Evolutionary conservation across 2,888 invertebrate genomes (phyloP).

Genomic region (Leptinotarsa tumamoca): DNA sequence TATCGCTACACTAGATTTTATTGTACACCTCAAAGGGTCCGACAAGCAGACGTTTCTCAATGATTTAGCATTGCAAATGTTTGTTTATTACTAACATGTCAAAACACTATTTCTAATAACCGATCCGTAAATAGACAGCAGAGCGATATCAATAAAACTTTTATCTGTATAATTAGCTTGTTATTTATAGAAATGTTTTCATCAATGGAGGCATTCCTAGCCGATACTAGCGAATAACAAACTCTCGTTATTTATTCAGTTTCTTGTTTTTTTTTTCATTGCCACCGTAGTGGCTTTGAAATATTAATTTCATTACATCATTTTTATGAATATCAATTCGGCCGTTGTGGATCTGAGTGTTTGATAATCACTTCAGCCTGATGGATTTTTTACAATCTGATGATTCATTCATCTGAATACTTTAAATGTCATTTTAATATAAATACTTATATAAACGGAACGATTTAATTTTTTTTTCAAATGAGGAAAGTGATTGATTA

Average conservation of each 20-base stretch:
- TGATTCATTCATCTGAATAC: background rate
- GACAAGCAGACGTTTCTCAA: background rate
- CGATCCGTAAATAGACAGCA: slow-evolving; percentile 5
- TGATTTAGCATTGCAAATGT: background rate
- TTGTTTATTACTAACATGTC: background rate
- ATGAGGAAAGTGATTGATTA: too few relatives aligned
- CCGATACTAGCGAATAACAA: slow-evolving; percentile 6
- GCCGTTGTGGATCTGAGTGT: background rate
- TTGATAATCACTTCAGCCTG: background rate
- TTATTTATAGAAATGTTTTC: slow-evolving; percentile 14
- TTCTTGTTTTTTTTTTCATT: background rate
- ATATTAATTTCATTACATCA: slow-evolving; percentile 20
- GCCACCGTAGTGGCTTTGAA: slow-evolving; percentile 6
- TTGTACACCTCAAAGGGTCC: background rate
- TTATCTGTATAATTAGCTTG: slow-evolving; percentile 19
- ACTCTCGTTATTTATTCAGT: background rate
- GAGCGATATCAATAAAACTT: slow-evolving; percentile 7
- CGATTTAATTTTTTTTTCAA: too few relatives aligned
- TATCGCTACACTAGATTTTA: too few relatives aligned
- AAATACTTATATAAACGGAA: too few relatives aligned
- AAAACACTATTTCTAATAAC: slow-evolving; percentile 10
- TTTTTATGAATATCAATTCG: background rate
- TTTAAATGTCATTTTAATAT: background rate
- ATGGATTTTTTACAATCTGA: background rate
- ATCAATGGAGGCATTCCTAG: slow-evolving; percentile 9